Evolutionary conservation across 1,140 invertebrate genomes (phyloP), one percentile per base, ranked within the genome.

Genomic region (Caenorhabditis tropicalis): DNA sequence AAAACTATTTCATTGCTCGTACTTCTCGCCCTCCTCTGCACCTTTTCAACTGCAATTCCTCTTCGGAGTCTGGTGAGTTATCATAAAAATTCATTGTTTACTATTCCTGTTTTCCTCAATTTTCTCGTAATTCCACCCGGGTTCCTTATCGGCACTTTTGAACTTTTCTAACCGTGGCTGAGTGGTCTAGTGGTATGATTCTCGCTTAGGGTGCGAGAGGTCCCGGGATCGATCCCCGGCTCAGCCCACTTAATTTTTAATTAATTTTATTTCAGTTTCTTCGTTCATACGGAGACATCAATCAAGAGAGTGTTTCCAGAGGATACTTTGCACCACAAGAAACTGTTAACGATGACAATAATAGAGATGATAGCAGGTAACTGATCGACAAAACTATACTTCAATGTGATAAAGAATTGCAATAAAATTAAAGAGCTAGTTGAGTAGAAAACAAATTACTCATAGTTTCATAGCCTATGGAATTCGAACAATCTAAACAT

Each of bases 131-230:
- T 27, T 1, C 21, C 0, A 6, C 7, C 53, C 29, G 12, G 49
- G 24, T 56, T 56, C 15, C 5, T 56, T 15, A 56, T 27, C 24
- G 24, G 39, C 5, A 12, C 39, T 12, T 43, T 43, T 5, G 39
- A 5, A 12, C 39, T 43, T 43, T 43, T 6, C 39, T 12, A 6
- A 6, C 27, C 7, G 82, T 85, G 84, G 84, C 84, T 82, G 84
- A 85, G 84, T 91, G 91, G 91, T 92, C 91, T 91, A 91, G 90
- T 90, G 91, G 91, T 92, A 92, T 91, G 91, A 92, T 91, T 91
- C 89, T 91, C 90, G 91, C 91, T 91, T 91, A 92, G 91, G 91
- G 91, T 91, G 91, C 91, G 91, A 91, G 91, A 91, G 91, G 91
- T 91, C 90, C 91, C 91, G 91, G 88, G 91, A 89, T 90, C 89